A percentile compares a stretch with the other conserved stretches of the same genome.
These are phyloP conservation scores for Petrosia ficiformis DNA, from an alignment of 37 sponge, comb jelly and placozoan species.

Conservation along the genomic window DNA sequence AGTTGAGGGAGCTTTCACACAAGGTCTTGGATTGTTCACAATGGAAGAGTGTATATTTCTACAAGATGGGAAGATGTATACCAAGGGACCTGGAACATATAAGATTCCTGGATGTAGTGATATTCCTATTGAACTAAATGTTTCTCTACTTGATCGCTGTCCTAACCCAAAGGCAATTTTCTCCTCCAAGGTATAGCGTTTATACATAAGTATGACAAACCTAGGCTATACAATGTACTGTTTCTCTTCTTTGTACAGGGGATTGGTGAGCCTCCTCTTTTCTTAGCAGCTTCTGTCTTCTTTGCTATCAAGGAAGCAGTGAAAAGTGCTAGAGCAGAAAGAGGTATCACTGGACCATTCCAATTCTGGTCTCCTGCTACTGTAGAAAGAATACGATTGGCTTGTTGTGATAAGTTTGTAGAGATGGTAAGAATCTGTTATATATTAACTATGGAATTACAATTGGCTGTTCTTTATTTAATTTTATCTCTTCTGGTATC, in stretches of 20 bases:
- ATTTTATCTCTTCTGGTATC: too few relatives aligned
- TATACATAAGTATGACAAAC: not conserved
- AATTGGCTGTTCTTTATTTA: too few relatives aligned
- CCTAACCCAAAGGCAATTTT: slow-evolving; percentile 44
- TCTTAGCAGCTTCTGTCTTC: slow-evolving; percentile 78
- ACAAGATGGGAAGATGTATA: slow-evolving; percentile 25
- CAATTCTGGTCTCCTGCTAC: slow-evolving; percentile 77
- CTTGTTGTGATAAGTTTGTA: slow-evolving; percentile 70
- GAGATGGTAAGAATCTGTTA: slow-evolving; percentile 34
- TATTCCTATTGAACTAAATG: slow-evolving; percentile 41
- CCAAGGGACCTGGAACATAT: slow-evolving; percentile 47
- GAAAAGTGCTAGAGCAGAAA: slow-evolving; percentile 35
- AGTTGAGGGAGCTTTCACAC: slow-evolving; percentile 49
- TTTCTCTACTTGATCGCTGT: slow-evolving; percentile 21
- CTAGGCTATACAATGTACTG: not conserved
- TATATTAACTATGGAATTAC: too few relatives aligned
- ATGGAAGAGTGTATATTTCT: slow-evolving; percentile 41
- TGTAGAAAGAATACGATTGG: slow-evolving; percentile 76
- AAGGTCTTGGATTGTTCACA: slow-evolving; percentile 57
- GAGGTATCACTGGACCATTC: slow-evolving; percentile 40
- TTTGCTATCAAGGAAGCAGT: slow-evolving; percentile 87
- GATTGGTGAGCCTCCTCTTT: slow-evolving; percentile 91
- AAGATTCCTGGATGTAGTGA: slow-evolving; percentile 50
- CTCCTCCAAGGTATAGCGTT: slow-evolving; percentile 42
- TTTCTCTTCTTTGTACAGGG: slow-evolving; percentile 19